Evolutionary conservation across 2,888 invertebrate genomes (phyloP).

Genomic region (Ormyrus rosae): DNA sequence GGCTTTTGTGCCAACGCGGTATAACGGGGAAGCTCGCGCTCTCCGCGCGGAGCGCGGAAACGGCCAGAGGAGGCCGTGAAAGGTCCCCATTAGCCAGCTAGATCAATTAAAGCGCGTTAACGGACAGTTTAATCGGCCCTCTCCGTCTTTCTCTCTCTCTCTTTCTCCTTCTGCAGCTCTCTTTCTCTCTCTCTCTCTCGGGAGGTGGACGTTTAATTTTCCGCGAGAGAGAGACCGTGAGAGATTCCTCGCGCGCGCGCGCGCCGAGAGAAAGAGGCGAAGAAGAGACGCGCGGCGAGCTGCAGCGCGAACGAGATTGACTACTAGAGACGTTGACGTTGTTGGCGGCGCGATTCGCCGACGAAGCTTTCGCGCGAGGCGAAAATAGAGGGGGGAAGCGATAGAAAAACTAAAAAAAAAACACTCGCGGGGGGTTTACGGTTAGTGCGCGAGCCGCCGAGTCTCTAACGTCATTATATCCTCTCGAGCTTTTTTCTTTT

Average conservation of each 20-base stretch:
- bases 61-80: conserved; percentile 37
- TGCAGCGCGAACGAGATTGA: conserved; percentile 41
- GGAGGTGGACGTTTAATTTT: conserved; percentile 53
- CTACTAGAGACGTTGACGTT: conserved; percentile 37
- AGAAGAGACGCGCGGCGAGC: not conserved
- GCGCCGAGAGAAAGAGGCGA: no score
- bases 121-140: conserved; percentile 61
- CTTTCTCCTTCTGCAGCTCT: not conserved
- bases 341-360: not conserved
- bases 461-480: conserved; percentile 31
- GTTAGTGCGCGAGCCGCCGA: conserved; percentile 3
- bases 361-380: not conserved
- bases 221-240: conserved; percentile 27
- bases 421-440: conserved; percentile 9
- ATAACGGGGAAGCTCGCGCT: not conserved
- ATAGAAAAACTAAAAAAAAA: no score
- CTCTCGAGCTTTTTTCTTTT: no score
- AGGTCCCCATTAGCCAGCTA: conserved; percentile 47
- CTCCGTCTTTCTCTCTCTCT: conserved; percentile 1
- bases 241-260: conserved; percentile 20
- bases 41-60: conserved; percentile 8
- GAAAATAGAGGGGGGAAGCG: no score
- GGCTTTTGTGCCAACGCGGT: not conserved
- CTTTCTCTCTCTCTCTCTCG: conserved; percentile 8
- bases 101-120: conserved; percentile 67